These are phyloP conservation scores for Nemoura dubitans DNA, from an alignment of 2,888 invertebrate genomes.

Conservation along the genomic window DNA sequence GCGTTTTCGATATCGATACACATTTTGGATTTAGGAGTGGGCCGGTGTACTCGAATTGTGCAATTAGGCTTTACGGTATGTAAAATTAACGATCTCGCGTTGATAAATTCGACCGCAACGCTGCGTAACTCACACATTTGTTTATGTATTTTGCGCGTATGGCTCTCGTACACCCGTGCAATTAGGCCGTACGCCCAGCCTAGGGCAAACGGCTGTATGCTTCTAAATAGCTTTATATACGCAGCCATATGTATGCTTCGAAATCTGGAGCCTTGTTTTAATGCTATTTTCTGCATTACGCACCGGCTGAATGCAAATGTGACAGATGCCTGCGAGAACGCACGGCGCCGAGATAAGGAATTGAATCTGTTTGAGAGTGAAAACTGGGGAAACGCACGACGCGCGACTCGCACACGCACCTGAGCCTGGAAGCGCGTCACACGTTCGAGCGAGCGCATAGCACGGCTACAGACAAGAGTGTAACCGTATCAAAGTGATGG, in stretches of 20 bases:
- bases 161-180: background rate
- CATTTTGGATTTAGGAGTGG: background rate
- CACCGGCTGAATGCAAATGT: background rate
- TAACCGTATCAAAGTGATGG: background rate
- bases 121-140: background rate
- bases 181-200: background rate
- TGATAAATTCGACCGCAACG: background rate
- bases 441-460: background rate
- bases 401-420: background rate
- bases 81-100: background rate
- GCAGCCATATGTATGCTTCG: background rate
- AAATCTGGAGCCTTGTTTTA: background rate
- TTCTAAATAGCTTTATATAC: no score
- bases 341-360: background rate
- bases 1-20: background rate
- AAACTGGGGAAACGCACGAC: no score
- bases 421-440: background rate
- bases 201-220: background rate
- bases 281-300: constrained; percentile 1
- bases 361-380: background rate
- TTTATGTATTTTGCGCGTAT: background rate
- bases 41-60: background rate
- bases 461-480: background rate
- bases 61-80: background rate
- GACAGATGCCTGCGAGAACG: background rate